A percentile compares a stretch with the other conserved stretches of the same genome.
Conservation (phyloP, 1,140 invertebrate genomes). For the Ericerus pela region DNA sequence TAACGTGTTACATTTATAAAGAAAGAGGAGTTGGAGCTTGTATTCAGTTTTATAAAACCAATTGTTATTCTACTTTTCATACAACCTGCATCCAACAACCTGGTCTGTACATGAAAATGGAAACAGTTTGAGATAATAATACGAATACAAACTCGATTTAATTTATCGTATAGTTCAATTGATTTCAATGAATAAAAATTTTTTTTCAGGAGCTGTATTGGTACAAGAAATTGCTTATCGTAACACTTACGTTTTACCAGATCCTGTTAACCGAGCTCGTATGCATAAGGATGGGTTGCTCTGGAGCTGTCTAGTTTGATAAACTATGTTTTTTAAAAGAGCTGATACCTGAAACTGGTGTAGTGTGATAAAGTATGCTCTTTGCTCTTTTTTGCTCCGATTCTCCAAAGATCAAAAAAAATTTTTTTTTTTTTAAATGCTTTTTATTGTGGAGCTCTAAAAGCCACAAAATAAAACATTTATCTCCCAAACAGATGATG, state of each 20-base stretch:
- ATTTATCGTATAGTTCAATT: not conserved
- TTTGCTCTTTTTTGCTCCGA: too few species aligned
- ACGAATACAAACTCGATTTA: constrained; percentile 14
- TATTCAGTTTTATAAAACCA: constrained; percentile 93
- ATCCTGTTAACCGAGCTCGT: constrained; percentile 36
- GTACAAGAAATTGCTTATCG: constrained; percentile 94
- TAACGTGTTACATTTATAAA: constrained; percentile 94
- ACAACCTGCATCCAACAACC: constrained; percentile 97
- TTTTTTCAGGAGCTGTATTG: constrained; percentile 47
- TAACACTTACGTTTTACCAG: constrained; percentile 78
- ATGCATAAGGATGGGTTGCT: too few species aligned
- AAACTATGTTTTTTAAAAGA: too few species aligned
- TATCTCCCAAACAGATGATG: too few species aligned
- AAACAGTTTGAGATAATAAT: constrained; percentile 56
- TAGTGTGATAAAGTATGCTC: too few species aligned
- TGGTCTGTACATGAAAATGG: constrained; percentile 89
- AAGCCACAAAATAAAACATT: too few species aligned
- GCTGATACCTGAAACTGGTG: too few species aligned
- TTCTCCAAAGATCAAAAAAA: too few species aligned
- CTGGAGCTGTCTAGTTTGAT: too few species aligned
- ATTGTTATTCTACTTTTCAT: constrained; percentile 95
- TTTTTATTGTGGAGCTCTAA: too few species aligned
- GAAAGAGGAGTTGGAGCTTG: constrained; percentile 86
- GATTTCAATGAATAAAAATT: constrained; percentile 25
- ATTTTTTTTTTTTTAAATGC: too few species aligned